phyloP scores from a whole-genome alignment of 2,888 invertebrate species.

The Drosophila leonis region DNA sequence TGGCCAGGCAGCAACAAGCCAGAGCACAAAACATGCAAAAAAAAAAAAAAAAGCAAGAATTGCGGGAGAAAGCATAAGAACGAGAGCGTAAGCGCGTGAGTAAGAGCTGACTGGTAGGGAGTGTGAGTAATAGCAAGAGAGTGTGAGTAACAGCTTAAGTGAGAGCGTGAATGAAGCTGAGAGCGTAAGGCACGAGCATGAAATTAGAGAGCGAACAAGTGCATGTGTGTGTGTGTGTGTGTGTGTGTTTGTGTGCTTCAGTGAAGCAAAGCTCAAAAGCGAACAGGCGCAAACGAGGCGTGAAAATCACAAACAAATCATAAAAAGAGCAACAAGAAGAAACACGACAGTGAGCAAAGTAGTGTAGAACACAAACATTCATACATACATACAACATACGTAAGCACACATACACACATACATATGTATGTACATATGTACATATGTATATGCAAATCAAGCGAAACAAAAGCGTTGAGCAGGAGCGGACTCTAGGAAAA shows the following conservation, averaged over 20 bases:
- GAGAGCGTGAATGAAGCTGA: slow-evolving; percentile 2
- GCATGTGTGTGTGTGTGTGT: slow-evolving; percentile 14
- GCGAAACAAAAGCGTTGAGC: slow-evolving; percentile 48
- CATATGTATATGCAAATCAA: slow-evolving; percentile 69
- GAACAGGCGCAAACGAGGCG: slow-evolving; percentile 70
- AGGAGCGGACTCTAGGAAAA: slow-evolving; percentile 1
- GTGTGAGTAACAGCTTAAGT: slow-evolving; percentile 4
- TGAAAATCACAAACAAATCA: slow-evolving; percentile 81
- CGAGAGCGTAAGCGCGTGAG: not conserved
- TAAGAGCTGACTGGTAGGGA: not conserved
- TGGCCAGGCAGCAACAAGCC: slow-evolving; percentile 34
- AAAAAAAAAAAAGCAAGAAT: slow-evolving; percentile 9
- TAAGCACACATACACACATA: not conserved
- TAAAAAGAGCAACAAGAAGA: slow-evolving; percentile 77
- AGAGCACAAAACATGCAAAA: slow-evolving; percentile 51
- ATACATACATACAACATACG: not conserved
- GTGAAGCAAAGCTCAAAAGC: slow-evolving; percentile 56
- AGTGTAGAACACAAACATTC: slow-evolving; percentile 30
- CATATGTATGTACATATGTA: slow-evolving; percentile 2
- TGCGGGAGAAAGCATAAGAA: slow-evolving; percentile 19
- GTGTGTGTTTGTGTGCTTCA: slow-evolving; percentile 9
- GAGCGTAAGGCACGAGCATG: slow-evolving; percentile 7
- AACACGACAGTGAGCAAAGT: slow-evolving; percentile 9
- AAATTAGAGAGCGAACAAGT: slow-evolving; percentile 18
- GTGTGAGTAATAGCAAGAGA: slow-evolving; percentile 8